phyloP scores from a whole-genome alignment of 2,888 invertebrate species.

The Oligia strigilis region DNA sequence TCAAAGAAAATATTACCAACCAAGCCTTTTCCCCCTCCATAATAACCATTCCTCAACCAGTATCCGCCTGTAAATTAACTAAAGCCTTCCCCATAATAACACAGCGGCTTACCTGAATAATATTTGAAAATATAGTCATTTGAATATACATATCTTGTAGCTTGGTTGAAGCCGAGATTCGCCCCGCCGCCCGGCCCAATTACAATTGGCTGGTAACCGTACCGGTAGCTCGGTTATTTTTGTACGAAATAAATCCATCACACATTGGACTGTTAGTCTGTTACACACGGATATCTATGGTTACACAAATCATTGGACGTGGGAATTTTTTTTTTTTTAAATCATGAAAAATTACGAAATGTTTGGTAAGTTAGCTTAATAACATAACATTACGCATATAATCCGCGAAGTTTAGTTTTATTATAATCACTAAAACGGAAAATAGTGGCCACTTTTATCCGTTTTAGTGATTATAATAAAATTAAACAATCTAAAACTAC shows the following conservation, averaged over 20 bases:
- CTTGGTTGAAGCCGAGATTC: slow-evolving; percentile 53
- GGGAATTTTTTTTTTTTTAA: slow-evolving; percentile 15
- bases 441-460: too few relatives aligned
- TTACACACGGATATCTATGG: slow-evolving; percentile 14
- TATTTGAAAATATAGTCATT: slow-evolving; percentile 45
- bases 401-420: not conserved
- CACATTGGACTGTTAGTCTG: slow-evolving; percentile 34
- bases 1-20: not conserved
- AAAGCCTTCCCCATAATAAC: slow-evolving; percentile 23
- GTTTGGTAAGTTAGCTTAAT: not conserved
- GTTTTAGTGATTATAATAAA: too few relatives aligned
- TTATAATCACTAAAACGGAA: too few relatives aligned
- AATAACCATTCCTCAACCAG: slow-evolving; percentile 14
- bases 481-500: too few relatives aligned
- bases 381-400: not conserved
- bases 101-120: slow-evolving; percentile 27
- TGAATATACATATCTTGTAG: slow-evolving; percentile 41
- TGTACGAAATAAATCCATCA: slow-evolving; percentile 61
- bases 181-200: slow-evolving; percentile 48
- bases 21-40: not conserved
- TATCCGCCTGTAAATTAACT: not conserved
- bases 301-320: not conserved
- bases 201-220: slow-evolving; percentile 56
- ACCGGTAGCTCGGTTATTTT: slow-evolving; percentile 57
- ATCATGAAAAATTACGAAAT: not conserved